Evolutionary conservation across 2,888 invertebrate species (phyloP).

Genomic region (Noctua janthina): DNA sequence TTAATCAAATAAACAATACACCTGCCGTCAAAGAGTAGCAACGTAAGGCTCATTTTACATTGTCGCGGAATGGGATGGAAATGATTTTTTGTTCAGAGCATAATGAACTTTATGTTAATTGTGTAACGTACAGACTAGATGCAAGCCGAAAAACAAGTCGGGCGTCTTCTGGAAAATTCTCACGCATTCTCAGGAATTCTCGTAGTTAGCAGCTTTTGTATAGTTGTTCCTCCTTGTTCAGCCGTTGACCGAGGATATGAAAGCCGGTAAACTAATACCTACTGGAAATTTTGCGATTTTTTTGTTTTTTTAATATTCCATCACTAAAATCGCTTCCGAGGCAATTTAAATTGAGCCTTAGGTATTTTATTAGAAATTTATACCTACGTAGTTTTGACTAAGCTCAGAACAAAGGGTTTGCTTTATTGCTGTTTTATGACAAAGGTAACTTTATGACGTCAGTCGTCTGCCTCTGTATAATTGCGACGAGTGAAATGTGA

Average conservation of each 20-base stretch:
- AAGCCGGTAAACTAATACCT: too few species aligned
- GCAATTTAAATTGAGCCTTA: constrained; percentile 15
- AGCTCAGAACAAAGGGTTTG: constrained; percentile 46
- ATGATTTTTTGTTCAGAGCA: neutral
- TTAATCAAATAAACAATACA: constrained; percentile 72
- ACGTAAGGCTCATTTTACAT: neutral
- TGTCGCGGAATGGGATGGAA: neutral
- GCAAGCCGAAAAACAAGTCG: neutral
- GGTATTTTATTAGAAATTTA: constrained; percentile 63
- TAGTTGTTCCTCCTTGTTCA: too few species aligned
- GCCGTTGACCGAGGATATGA: too few species aligned
- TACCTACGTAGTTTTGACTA: constrained; percentile 20
- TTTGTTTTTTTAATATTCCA: too few species aligned
- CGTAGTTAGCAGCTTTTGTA: neutral
- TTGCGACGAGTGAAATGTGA: constrained; percentile 21
- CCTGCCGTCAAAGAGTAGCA: constrained; percentile 58
- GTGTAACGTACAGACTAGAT: neutral
- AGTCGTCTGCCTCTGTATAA: constrained; percentile 26
- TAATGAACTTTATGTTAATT: neutral
- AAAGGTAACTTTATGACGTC: constrained; percentile 46
- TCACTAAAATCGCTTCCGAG: too few species aligned
- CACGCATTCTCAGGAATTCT: neutral
- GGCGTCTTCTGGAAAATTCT: neutral
- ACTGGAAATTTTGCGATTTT: too few species aligned
- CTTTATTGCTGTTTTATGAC: constrained; percentile 52